phyloP scores from a whole-genome alignment of 2,797 vertebrate species.

The Megalops cyprinoides region DNA sequence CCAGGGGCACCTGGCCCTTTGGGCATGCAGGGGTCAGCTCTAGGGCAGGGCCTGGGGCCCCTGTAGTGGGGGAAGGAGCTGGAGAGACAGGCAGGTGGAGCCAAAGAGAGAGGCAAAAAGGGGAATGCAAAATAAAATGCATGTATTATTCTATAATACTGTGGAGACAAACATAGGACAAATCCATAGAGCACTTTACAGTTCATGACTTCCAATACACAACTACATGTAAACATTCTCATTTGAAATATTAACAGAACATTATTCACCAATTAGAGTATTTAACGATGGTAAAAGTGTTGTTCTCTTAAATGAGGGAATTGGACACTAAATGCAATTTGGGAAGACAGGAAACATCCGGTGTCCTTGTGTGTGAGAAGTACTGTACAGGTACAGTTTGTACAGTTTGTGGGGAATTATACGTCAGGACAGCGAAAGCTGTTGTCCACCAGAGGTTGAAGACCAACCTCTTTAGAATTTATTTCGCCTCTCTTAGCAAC shows the following conservation, averaged over 20 bases:
- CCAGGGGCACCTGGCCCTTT: constrained; percentile 57
- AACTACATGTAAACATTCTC: background rate
- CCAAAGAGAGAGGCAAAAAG: background rate
- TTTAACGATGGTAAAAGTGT: background rate
- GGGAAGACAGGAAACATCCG: background rate
- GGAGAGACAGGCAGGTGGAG: constrained; percentile 28
- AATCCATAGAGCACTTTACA: background rate
- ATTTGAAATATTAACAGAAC: no score
- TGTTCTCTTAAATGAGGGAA: background rate
- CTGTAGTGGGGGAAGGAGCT: constrained; percentile 35
- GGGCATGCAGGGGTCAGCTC: constrained; percentile 46
- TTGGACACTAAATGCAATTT: background rate
- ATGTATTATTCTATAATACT: no score
- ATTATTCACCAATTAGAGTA: background rate
- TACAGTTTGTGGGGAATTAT: no score
- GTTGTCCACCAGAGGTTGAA: no score
- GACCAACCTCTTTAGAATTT: no score
- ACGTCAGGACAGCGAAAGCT: no score
- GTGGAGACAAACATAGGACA: no score
- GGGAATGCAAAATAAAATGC: background rate
- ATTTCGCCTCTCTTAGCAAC: no score
- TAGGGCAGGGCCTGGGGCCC: background rate
- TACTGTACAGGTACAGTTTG: background rate
- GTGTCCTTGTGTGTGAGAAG: no score
- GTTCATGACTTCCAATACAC: background rate